Conservation (phyloP, 2,888 invertebrate genomes). For the Drosophila mayaguana region DNA sequence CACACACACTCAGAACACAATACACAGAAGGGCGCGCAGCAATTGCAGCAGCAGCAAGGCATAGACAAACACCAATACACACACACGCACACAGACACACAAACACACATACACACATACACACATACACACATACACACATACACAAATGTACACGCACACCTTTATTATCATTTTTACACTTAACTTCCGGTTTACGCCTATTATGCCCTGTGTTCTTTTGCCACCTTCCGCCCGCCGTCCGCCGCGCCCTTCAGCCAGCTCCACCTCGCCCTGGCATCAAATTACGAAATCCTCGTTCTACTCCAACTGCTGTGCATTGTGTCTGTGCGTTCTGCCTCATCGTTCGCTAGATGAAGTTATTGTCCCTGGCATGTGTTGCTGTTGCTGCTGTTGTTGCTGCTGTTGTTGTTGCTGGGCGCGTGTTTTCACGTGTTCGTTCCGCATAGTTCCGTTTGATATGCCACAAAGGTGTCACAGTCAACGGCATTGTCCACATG, state of each 20-base stretch:
- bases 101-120: slow-evolving; percentile 33
- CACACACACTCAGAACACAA: background rate
- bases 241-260: background rate
- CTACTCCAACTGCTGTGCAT: slow-evolving; percentile 21
- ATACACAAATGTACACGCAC: slow-evolving; percentile 42
- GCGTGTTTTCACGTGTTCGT: slow-evolving; percentile 78
- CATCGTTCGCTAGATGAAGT: slow-evolving; percentile 64
- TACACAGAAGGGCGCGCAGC: slow-evolving; percentile 35
- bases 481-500: slow-evolving; percentile 61
- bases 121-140: slow-evolving; percentile 54
- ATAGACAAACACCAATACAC: slow-evolving; percentile 27
- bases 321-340: slow-evolving; percentile 23
- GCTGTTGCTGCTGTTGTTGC: slow-evolving; percentile 41
- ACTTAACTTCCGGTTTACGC: slow-evolving; percentile 81
- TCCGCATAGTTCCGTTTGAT: slow-evolving; percentile 80
- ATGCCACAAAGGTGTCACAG: slow-evolving; percentile 76
- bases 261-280: slow-evolving; percentile 52
- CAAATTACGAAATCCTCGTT: slow-evolving; percentile 75
- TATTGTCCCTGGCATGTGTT: slow-evolving; percentile 74
- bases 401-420: slow-evolving; percentile 36
- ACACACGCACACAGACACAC: slow-evolving; percentile 26
- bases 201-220: slow-evolving; percentile 62
- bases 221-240: slow-evolving; percentile 1
- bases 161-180: slow-evolving; percentile 82
- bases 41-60: slow-evolving; percentile 27